Evolutionary conservation across 2,888 invertebrate species (phyloP).

Genomic region (Eupithecia dodoneata): DNA sequence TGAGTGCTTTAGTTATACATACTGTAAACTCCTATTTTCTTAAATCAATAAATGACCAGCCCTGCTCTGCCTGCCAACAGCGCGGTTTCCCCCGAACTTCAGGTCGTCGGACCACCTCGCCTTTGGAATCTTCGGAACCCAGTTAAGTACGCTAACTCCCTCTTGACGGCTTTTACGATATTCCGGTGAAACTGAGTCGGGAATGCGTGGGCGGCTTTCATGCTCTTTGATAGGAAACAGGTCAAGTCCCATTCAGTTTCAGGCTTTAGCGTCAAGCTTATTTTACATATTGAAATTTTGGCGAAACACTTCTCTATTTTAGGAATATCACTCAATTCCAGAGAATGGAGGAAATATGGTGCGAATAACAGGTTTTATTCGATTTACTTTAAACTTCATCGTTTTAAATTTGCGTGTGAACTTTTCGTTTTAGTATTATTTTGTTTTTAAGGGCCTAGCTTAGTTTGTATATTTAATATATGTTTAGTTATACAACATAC

Average conservation of each 20-base stretch:
- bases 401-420: neutral
- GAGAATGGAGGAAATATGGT: neutral
- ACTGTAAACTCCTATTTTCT: too few species aligned
- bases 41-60: neutral
- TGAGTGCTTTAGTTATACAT: too few species aligned
- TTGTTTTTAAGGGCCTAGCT: neutral
- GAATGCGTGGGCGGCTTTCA: conserved; percentile 13
- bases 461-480: too few species aligned
- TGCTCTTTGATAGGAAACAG: conserved; percentile 11
- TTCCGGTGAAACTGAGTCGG: conserved; percentile 1
- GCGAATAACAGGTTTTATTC: neutral
- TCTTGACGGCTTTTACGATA: neutral
- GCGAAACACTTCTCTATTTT: neutral
- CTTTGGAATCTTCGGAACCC: neutral
- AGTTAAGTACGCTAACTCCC: neutral
- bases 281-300: neutral
- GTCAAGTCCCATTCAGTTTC: conserved; percentile 14
- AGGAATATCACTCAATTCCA: neutral
- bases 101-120: neutral
- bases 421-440: neutral
- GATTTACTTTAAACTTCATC: neutral
- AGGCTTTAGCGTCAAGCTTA: neutral
- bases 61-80: neutral
- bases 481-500: too few species aligned
- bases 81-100: neutral